phyloP scores from a whole-genome alignment of 2,888 invertebrate genomes.

The Hipparchia sbordonii region DNA sequence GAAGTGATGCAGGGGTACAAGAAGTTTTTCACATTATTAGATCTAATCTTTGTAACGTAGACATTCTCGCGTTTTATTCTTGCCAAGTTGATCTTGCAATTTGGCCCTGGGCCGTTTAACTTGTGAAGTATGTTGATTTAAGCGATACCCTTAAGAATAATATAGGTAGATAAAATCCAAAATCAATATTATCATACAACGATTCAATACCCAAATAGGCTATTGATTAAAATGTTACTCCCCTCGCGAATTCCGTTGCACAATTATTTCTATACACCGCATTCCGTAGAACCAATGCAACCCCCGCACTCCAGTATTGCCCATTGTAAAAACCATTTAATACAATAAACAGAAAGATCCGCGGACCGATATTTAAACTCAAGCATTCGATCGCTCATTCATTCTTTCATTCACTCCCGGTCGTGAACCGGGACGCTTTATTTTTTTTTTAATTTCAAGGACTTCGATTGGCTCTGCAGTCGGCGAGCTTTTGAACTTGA shows the following conservation, averaged over 20 bases:
- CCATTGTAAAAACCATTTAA: conserved; percentile 67
- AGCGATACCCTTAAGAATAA: conserved; percentile 3
- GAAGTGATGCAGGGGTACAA: too few relatives aligned
- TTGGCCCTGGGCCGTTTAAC: neutral
- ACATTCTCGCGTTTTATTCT: neutral
- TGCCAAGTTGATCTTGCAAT: neutral
- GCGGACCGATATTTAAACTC: conserved; percentile 67
- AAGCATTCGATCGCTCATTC: conserved; percentile 63
- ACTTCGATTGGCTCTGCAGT: conserved; percentile 75
- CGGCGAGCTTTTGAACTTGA: conserved; percentile 69
- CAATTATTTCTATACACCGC: conserved; percentile 49
- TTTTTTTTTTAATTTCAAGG: conserved; percentile 54
- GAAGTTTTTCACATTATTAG: too few relatives aligned
- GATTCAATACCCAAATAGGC: conserved; percentile 42
- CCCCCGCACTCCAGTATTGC: conserved; percentile 65
- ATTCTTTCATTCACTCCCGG: conserved; percentile 48
- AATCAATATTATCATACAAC: conserved; percentile 44
- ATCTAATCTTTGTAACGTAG: too few relatives aligned
- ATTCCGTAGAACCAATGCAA: conserved; percentile 48
- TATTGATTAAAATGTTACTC: conserved; percentile 46
- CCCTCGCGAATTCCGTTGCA: conserved; percentile 47
- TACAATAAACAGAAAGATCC: conserved; percentile 75
- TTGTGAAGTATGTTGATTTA: conserved; percentile 1
- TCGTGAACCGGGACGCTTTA: conserved; percentile 56
- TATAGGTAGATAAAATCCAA: conserved; percentile 25